phyloP scores from a whole-genome alignment of 2,797 vertebrate genomes.

The Mus minutoides region DNA sequence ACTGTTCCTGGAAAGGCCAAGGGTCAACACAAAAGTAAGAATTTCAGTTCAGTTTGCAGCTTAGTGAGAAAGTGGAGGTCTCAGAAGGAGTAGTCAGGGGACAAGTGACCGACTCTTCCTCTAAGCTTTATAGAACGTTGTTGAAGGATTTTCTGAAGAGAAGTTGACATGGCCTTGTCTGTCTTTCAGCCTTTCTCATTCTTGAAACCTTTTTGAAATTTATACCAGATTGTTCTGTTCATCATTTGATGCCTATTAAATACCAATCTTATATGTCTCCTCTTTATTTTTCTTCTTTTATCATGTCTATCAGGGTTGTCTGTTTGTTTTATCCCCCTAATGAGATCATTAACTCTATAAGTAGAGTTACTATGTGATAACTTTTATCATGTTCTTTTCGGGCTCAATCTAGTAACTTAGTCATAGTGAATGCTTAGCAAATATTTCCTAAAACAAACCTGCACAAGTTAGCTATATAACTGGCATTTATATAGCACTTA shows the following conservation, averaged over 20 bases:
- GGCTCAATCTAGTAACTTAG: not conserved
- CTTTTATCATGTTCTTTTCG: not conserved
- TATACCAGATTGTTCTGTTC: not conserved
- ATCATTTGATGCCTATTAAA: not conserved
- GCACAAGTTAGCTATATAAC: not conserved
- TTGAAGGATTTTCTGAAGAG: not conserved
- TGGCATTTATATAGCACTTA: not conserved
- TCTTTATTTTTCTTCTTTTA: not conserved
- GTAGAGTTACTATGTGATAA: not conserved
- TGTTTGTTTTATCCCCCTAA: not conserved
- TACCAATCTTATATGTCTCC: not conserved
- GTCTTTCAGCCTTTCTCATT: not conserved
- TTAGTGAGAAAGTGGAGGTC: not conserved
- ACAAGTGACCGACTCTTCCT: not conserved
- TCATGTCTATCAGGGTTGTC: not conserved
- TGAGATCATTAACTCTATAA: not conserved
- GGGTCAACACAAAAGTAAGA: not conserved
- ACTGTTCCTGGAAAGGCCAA: not conserved
- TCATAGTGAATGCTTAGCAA: not conserved
- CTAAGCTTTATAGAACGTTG: not conserved
- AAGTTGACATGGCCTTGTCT: not conserved
- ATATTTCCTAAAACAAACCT: not conserved
- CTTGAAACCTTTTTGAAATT: not conserved
- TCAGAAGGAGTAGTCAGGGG: not conserved
- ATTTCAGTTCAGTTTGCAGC: not conserved